Base-by-base conservation (phyloP, 1,140 invertebrate genomes). In the Polypedilum vanderplanki region DNA sequence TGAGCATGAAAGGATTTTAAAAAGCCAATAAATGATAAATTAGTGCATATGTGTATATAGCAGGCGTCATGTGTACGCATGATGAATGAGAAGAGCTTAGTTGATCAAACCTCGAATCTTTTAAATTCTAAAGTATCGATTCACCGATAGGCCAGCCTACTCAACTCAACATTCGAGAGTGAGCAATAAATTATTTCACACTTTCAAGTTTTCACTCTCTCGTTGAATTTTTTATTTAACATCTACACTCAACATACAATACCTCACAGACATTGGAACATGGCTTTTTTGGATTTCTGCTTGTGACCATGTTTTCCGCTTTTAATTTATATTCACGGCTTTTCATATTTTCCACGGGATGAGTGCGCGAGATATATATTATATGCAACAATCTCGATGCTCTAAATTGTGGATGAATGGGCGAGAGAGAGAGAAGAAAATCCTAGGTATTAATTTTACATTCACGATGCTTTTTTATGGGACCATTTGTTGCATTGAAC, bases 401-500 rank as follows among this genome's bases (percentile, higher is more conserved):
- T 33, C 24, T 5, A 1, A 33, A 33, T 33, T 33, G 24, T 5
- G 24, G 24, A 33, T 33, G 24, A 33, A 33, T 33, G 24, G 24
- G 24, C 24, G 1, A 33, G 24, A 33, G 24, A 5, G 5, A 5
- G 24, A 33, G 24, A 33, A 33, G 46, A 57, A 57, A 57, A 57
- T 57, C 46, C 46, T 57, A 57, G 65, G 65, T 20, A 70, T 70
- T 70, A 70, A 70, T 70, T 70, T 70, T 70, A 70, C 65, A 70
- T 70, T 20, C 20, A 70, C 20, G 65, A 22, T 70, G n/a, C 46
- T 57, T 57, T n/a, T 57, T 15, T 18, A 22, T 18, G 9, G 65
- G 65, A 70, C 17, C 20, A 70, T 70, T 70, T 70, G 65, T 70
- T 70, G 65, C 65, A 70, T 70, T 70, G 65, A 70, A 70, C 65